phyloP scores from a whole-genome alignment of 2,888 invertebrate species.

The Pseudococcus viburni region DNA sequence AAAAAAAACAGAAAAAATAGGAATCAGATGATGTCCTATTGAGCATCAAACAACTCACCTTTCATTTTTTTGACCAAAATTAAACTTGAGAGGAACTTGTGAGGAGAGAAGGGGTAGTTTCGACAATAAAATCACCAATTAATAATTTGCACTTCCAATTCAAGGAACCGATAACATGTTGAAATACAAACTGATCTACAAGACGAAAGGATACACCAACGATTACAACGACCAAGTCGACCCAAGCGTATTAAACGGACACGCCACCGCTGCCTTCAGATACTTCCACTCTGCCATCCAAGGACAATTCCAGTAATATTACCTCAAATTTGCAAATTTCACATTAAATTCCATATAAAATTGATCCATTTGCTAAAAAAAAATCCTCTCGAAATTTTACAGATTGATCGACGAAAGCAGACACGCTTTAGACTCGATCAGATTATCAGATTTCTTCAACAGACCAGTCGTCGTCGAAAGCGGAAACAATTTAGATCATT shows the following conservation, averaged over 20 bases:
- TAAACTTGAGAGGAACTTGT: no score
- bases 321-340: constrained; percentile 69
- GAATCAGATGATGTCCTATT: no score
- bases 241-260: constrained; percentile 79
- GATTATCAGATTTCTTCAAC: constrained; percentile 82
- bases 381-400: constrained; percentile 63
- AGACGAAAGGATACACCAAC: constrained; percentile 76
- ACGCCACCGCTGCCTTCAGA: constrained; percentile 81
- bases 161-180: constrained; percentile 73
- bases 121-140: no score
- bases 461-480: constrained; percentile 79
- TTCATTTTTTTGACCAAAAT: no score
- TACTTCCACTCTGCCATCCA: constrained; percentile 82
- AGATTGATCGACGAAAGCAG: constrained; percentile 78
- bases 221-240: constrained; percentile 80
- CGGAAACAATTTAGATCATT: constrained; percentile 79
- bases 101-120: no score
- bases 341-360: not conserved
- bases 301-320: constrained; percentile 78
- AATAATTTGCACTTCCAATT: not conserved
- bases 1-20: no score
- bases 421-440: constrained; percentile 74
- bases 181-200: constrained; percentile 77
- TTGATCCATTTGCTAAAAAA: not conserved
- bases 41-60: no score